Conservation (phyloP, 2,113 vertebrate species). For the Corydoras maculifer region DNA sequence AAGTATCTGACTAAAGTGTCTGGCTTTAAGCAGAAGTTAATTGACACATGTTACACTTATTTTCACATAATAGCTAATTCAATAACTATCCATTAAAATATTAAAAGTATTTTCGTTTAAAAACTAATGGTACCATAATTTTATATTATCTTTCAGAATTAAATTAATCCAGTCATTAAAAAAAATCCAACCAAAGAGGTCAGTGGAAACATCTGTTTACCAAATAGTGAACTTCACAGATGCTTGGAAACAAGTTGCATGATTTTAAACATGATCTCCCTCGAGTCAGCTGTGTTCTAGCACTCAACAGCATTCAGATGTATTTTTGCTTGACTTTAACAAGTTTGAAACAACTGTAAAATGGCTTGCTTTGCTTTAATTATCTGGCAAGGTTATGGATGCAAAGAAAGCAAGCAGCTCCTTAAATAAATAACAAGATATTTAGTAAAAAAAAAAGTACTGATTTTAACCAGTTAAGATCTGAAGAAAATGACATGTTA, state of each 20-base stretch:
- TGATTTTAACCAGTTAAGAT: slow-evolving; percentile 35
- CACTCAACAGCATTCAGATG: neutral
- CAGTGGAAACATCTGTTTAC: slow-evolving; percentile 5
- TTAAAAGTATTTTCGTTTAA: no score
- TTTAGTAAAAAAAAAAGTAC: slow-evolving; percentile 34
- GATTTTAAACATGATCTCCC: neutral
- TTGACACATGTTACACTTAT: neutral
- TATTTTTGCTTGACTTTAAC: neutral
- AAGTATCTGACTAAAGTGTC: slow-evolving; percentile 6
- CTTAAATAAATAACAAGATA: slow-evolving; percentile 31
- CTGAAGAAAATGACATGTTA: slow-evolving; percentile 48
- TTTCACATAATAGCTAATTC: neutral
- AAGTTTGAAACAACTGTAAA: neutral
- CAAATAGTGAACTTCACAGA: slow-evolving; percentile 1
- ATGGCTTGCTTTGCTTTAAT: slow-evolving; percentile 11
- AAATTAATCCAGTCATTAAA: slow-evolving; percentile 4
- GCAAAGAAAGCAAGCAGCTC: slow-evolving; percentile 7
- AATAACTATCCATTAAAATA: no score
- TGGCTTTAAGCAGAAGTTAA: slow-evolving; percentile 11
- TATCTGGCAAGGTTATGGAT: slow-evolving; percentile 6
- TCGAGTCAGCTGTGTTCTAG: neutral
- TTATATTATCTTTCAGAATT: neutral
- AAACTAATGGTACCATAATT: no score
- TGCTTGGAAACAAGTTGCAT: slow-evolving; percentile 12
- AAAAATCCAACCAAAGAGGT: slow-evolving; percentile 2